Evolutionary conservation across 2,113 vertebrate species (phyloP).

Genomic region (Poecilia latipinna): DNA sequence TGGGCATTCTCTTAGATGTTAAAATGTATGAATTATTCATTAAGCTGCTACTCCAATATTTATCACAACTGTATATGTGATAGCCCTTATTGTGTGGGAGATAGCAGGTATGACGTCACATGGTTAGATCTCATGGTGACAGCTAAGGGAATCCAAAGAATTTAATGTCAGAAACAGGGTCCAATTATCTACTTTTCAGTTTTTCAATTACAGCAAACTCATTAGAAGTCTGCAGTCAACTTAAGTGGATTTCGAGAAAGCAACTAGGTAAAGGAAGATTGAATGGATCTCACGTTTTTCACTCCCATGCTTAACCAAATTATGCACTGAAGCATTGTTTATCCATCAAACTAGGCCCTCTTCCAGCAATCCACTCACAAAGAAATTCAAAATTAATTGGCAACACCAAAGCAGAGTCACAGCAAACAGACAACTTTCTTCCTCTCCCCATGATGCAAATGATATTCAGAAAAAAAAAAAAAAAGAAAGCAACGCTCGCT

Average conservation of each 20-base stretch:
- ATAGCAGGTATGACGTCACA: slow-evolving; percentile 20
- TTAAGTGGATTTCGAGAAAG: slow-evolving; percentile 61
- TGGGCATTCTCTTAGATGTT: slow-evolving; percentile 74
- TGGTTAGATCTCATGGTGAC: slow-evolving; percentile 26
- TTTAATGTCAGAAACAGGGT: slow-evolving; percentile 18
- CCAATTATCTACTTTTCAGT: slow-evolving; percentile 41
- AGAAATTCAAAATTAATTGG: slow-evolving; percentile 77
- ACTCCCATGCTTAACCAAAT: slow-evolving; percentile 63
- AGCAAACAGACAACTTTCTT: slow-evolving; percentile 56
- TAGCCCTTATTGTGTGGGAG: slow-evolving; percentile 47
- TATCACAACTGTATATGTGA: slow-evolving; percentile 58
- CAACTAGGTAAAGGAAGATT: slow-evolving; percentile 45
- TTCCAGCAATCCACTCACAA: slow-evolving; percentile 69
- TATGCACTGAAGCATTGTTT: slow-evolving; percentile 75
- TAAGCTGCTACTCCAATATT: slow-evolving; percentile 73
- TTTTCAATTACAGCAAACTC: slow-evolving; percentile 47
- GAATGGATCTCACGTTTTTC: slow-evolving; percentile 59
- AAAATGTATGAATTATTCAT: slow-evolving; percentile 77
- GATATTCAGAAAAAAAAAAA: slow-evolving; percentile 37
- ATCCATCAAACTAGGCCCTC: slow-evolving; percentile 71
- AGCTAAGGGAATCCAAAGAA: slow-evolving; percentile 1
- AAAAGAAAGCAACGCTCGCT: slow-evolving; percentile 27
- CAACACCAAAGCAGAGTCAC: slow-evolving; percentile 61
- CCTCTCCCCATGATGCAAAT: slow-evolving; percentile 55
- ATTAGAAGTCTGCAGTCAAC: slow-evolving; percentile 49